A percentile compares a stretch with the other conserved stretches of the same genome.
These are phyloP conservation scores for Chamaetylas fuelleborni DNA, from an alignment of 2,113 vertebrate genomes.

Conservation along the genomic window DNA sequence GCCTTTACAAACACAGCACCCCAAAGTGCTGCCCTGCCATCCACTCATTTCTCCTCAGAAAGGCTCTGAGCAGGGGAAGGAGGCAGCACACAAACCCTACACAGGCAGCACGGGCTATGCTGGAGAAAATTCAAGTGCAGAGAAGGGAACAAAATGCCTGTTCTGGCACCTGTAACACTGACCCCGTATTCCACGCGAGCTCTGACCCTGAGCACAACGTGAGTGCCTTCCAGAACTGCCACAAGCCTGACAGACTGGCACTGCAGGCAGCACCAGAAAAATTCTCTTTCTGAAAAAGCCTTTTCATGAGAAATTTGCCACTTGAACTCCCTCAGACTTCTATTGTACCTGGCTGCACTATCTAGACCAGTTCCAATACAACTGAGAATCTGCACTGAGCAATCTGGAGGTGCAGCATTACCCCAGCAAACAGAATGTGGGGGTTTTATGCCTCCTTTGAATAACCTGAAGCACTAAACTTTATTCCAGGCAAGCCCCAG, in stretches of 20 bases:
- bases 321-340: background rate
- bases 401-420: background rate
- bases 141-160: background rate
- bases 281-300: background rate
- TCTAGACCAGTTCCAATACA: fast-evolving
- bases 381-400: background rate
- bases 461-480: background rate
- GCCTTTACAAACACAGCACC: background rate
- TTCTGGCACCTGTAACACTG: background rate
- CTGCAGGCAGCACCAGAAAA: background rate
- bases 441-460: background rate
- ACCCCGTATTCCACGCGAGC: fast-evolving
- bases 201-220: background rate
- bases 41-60: background rate
- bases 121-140: background rate
- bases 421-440: background rate
- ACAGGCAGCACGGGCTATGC: background rate
- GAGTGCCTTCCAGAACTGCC: background rate
- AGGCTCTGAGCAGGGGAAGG: background rate
- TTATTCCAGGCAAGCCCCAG: background rate
- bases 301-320: background rate
- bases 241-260: background rate
- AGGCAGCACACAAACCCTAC: background rate
- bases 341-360: background rate
- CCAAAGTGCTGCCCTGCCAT: fast-evolving